Base-by-base conservation (phyloP, 2,113 vertebrate genomes). In the Chaetodon trifascialis region DNA sequence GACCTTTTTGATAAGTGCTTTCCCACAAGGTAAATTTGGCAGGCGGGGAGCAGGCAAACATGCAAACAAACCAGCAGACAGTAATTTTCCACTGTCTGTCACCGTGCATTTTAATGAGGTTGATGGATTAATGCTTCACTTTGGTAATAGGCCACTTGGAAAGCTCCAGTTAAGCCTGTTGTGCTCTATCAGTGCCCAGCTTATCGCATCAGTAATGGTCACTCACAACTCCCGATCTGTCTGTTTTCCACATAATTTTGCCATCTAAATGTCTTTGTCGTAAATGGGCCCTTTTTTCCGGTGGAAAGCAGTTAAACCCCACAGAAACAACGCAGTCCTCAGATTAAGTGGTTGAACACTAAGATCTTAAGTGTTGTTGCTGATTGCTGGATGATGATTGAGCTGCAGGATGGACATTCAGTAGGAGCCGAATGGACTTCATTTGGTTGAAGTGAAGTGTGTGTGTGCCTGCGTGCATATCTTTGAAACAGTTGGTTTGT, bases 71-170 rank as follows among this genome's bases (percentile, higher is more conserved):
- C 73, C 55, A 71, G 82, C 87, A 77, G 71, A 83, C 89, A 86
- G 83, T 82, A 42, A 86, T 90, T 92, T 90, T 83, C 84, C 73
- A 67, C 82, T 51, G 87, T 76, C 80, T 89, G 80, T 86, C 80
- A 67, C 80, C 51, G 11, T 91, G 91, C 91, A 93, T 95, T 90
- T 86, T 92, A 93, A 92, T 89, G 88, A 94, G 64, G 67, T 80
- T 76, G 83, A 90, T 89, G 86, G 86, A 91, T 93, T 80, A 90
- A 87, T 82, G 87, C 74, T 40, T 89, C 76, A 58, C 79, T 89
- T 84, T 42, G 55, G 74, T 92, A 91, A 92, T 77, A 52, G 83
- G 73, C 84, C 68, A 70, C 75, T 78, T 67, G 36, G 79, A 49
- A 69, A 84, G 78, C 71, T 55, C 75, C 58, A 7, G 85, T 88